Percentiles rank a stretch among this genome's conserved stretches.
Conservation (phyloP, 2,113 vertebrate genomes). For the Aptenodytes patagonicus region DNA sequence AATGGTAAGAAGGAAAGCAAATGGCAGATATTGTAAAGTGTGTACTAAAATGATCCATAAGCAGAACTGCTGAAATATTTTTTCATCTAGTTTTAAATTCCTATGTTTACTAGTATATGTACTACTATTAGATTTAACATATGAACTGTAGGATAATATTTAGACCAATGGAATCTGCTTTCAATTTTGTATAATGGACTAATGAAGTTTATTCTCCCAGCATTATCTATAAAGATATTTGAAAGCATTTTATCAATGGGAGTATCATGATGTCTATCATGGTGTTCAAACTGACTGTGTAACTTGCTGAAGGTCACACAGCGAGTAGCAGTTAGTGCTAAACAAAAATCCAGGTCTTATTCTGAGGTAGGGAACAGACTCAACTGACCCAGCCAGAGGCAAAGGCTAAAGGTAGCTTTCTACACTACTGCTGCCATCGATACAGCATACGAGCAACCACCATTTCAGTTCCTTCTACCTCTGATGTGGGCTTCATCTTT, state of each 20-base stretch:
- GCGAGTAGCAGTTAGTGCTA: not conserved
- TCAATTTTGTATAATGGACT: not conserved
- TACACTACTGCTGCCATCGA: not conserved
- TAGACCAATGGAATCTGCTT: not conserved
- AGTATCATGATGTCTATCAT: not conserved
- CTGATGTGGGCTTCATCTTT: not conserved
- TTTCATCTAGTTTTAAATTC: not conserved
- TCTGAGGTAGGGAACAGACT: not conserved
- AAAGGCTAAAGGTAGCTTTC: not conserved
- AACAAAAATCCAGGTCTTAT: not conserved
- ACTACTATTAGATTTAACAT: not conserved
- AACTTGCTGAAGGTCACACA: not conserved
- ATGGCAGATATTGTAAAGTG: not conserved
- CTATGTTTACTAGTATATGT: not conserved
- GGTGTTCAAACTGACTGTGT: not conserved
- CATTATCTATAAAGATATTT: not conserved
- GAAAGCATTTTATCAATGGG: not conserved
- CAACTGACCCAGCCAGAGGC: not conserved
- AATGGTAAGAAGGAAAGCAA: conserved; percentile 64
- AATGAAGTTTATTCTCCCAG: not conserved
- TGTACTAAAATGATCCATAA: not conserved
- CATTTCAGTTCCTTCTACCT: not conserved
- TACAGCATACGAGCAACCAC: not conserved
- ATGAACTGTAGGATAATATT: not conserved
- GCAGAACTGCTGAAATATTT: not conserved